phyloP scores from a whole-genome alignment of 2,888 invertebrate species.

The Chelonus formosanus region DNA sequence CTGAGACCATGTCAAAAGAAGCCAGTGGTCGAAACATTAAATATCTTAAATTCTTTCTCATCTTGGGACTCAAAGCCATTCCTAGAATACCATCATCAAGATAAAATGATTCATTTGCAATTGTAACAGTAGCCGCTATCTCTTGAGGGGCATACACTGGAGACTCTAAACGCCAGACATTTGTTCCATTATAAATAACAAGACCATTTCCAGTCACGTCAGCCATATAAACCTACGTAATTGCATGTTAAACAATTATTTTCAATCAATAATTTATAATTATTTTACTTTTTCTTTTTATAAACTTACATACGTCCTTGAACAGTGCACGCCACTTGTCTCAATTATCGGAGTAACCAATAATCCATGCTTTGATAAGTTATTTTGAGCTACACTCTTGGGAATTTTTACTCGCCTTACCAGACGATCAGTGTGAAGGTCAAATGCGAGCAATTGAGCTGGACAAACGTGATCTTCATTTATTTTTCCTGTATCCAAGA shows the following conservation, averaged over 20 bases:
- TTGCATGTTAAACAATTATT: conserved; percentile 11
- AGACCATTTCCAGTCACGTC: conserved; percentile 45
- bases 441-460: conserved; percentile 78
- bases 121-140: conserved; percentile 37
- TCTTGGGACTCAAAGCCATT: conserved; percentile 70
- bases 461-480: conserved; percentile 71
- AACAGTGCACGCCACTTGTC: conserved; percentile 37
- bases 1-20: conserved; percentile 42
- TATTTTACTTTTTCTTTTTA: no score
- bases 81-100: conserved; percentile 76
- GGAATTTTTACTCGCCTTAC: conserved; percentile 48
- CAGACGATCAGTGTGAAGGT: conserved; percentile 67
- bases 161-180: conserved; percentile 44
- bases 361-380: conserved; percentile 37
- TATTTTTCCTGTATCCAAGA: conserved; percentile 75
- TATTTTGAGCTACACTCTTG: conserved; percentile 35
- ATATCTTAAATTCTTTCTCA: conserved; percentile 19
- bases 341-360: conserved; percentile 50
- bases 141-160: conserved; percentile 37
- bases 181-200: conserved; percentile 39
- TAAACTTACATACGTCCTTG: conserved; percentile 42
- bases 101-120: conserved; percentile 70
- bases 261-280: no score
- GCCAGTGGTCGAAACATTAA: conserved; percentile 49
- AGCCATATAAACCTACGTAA: conserved; percentile 47